Evolutionary conservation across 2,888 invertebrate genomes (phyloP).

Genomic region (Drosophila trichaetosa): DNA sequence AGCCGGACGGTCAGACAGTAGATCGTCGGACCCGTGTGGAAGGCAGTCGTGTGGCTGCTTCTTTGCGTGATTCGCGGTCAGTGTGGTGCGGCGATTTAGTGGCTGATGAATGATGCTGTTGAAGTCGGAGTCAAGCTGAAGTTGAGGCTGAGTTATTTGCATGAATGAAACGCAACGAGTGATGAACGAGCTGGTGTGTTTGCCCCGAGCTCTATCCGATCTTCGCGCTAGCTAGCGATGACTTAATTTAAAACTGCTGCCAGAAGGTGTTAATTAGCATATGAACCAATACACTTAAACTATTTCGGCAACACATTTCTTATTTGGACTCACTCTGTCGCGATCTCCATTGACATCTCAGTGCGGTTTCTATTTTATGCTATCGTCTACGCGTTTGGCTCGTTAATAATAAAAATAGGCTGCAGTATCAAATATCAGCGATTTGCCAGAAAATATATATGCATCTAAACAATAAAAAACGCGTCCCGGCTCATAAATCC

Average conservation of each 20-base stretch:
- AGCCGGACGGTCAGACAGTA: slow-evolving; percentile 2
- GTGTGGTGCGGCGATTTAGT: slow-evolving; percentile 27
- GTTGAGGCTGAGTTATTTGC: slow-evolving; percentile 68
- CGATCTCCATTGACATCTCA: slow-evolving; percentile 7
- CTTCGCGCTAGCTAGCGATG: slow-evolving; percentile 53
- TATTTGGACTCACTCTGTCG: slow-evolving; percentile 1
- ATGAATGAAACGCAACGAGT: slow-evolving; percentile 68
- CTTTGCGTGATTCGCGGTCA: slow-evolving; percentile 25
- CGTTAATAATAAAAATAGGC: slow-evolving; percentile 50
- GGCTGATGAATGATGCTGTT: slow-evolving; percentile 68
- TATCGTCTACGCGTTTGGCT: slow-evolving; percentile 63
- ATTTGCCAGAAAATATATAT: slow-evolving; percentile 31
- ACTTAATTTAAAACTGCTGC: slow-evolving; percentile 70
- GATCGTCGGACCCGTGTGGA: slow-evolving; percentile 6
- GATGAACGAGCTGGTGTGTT: slow-evolving; percentile 57
- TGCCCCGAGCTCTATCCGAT: slow-evolving; percentile 33
- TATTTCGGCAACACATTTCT: slow-evolving; percentile 29
- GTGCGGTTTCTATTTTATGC: slow-evolving; percentile 30
- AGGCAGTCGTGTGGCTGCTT: slow-evolving; percentile 36
- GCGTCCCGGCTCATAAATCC: slow-evolving; percentile 6
- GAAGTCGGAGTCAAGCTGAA: slow-evolving; percentile 26
- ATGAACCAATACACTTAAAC: slow-evolving; percentile 49
- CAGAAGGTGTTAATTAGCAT: slow-evolving; percentile 78
- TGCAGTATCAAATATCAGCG: slow-evolving; percentile 46
- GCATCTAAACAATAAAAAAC: slow-evolving; percentile 1